Evolutionary conservation across 2,888 invertebrate genomes (phyloP).

Genomic region (Gymnosoma rotundatum): DNA sequence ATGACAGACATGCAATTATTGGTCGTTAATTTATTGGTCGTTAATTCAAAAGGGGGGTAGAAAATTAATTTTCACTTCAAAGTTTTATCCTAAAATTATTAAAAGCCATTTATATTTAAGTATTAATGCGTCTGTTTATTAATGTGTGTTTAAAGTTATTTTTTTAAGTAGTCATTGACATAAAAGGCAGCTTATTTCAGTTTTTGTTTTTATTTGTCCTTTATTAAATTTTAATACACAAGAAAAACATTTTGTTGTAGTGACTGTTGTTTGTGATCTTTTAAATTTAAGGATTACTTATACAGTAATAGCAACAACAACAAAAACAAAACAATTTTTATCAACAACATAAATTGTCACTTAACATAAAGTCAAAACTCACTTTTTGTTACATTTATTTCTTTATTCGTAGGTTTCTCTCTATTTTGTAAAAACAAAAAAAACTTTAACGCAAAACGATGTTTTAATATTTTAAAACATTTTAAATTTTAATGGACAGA

Average conservation of each 20-base stretch:
- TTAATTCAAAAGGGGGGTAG: constrained; percentile 13
- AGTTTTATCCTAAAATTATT: constrained; percentile 12
- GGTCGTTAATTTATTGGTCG: constrained; percentile 2
- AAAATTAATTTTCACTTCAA: constrained; percentile 60
- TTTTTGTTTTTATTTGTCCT: constrained; percentile 11
- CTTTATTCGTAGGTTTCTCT: background rate
- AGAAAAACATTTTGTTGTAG: constrained; percentile 29
- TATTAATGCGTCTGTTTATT: background rate
- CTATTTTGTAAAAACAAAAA: background rate
- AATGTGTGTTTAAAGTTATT: background rate
- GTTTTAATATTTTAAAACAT: constrained; percentile 58
- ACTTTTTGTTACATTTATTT: background rate
- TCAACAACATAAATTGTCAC: constrained; percentile 64
- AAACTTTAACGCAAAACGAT: background rate
- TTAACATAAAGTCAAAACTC: constrained; percentile 51
- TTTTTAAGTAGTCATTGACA: constrained; percentile 4
- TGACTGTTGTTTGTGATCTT: constrained; percentile 16
- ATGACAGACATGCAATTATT: background rate
- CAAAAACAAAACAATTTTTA: constrained; percentile 6
- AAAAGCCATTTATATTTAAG: constrained; percentile 12
- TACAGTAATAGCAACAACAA: constrained; percentile 33
- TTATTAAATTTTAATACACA: constrained; percentile 60
- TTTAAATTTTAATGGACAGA: constrained; percentile 61
- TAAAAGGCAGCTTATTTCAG: constrained; percentile 30
- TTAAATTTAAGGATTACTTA: constrained; percentile 58